Conservation (phyloP, 2,797 vertebrate species). For the Enteromius viviparus region DNA sequence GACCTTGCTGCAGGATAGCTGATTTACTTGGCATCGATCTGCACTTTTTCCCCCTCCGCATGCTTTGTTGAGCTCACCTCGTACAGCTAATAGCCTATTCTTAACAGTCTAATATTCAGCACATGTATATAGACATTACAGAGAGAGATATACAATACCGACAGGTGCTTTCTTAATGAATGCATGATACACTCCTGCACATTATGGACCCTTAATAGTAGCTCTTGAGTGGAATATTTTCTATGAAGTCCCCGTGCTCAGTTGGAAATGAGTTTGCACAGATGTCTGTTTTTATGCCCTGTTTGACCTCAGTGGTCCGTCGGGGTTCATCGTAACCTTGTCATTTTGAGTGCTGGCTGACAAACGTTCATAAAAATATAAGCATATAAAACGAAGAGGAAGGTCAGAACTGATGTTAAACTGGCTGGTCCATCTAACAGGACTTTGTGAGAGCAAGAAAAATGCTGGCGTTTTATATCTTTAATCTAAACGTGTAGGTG, state of each 20-base stretch:
- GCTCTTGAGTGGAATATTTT: constrained; percentile 21
- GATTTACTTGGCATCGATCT: constrained; percentile 54
- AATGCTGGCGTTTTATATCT: not conserved
- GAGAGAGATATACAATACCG: constrained; percentile 7
- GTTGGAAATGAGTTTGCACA: constrained; percentile 31
- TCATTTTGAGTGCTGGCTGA: constrained; percentile 15
- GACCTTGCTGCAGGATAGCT: constrained; percentile 48
- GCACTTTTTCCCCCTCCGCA: not conserved
- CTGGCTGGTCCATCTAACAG: not conserved
- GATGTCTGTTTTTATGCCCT: constrained; percentile 14
- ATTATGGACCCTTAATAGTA: constrained; percentile 47
- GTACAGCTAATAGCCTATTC: constrained; percentile 47
- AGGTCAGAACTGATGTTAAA: constrained; percentile 25
- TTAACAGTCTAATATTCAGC: constrained; percentile 43
- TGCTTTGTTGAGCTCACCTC: constrained; percentile 44
- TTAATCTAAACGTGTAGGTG: constrained; percentile 2
- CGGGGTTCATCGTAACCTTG: constrained; percentile 35
- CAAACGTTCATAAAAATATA: constrained; percentile 29
- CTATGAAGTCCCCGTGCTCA: not conserved
- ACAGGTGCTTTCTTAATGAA: constrained; percentile 37
- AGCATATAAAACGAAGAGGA: constrained; percentile 25
- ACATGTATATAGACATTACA: constrained; percentile 14
- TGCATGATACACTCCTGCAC: constrained; percentile 29
- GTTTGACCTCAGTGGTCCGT: constrained; percentile 17
- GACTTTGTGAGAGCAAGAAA: not conserved